A percentile compares a stretch with the other conserved stretches of the same genome.
Evolutionary conservation across 2,888 invertebrate genomes (phyloP).

Genomic region (Caenorhabditis drosophilae): DNA sequence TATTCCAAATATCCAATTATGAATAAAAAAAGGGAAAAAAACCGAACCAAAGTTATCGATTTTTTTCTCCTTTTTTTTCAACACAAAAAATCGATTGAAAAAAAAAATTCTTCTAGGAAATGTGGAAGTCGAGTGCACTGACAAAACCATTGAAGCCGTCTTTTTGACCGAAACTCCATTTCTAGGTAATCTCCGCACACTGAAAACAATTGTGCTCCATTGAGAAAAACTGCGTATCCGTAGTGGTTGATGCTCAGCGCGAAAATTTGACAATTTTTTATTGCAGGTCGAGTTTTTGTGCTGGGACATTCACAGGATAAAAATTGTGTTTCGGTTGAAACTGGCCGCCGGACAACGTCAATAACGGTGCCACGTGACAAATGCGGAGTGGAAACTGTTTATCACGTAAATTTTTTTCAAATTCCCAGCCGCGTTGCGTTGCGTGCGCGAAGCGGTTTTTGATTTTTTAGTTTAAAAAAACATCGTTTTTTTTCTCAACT

Average conservation of each 20-base stretch:
- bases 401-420: conserved; percentile 48
- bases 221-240: too few relatives aligned
- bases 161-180: conserved; percentile 63
- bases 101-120: conserved; percentile 65
- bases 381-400: conserved; percentile 65
- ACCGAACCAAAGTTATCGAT: too few relatives aligned
- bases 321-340: conserved; percentile 62
- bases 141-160: conserved; percentile 66
- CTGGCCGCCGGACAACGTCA: conserved; percentile 60
- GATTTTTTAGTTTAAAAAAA: too few relatives aligned
- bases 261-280: conserved; percentile 7
- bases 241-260: too few relatives aligned
- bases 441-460: too few relatives aligned
- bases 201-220: too few relatives aligned
- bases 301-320: conserved; percentile 66
- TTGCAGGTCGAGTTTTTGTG: conserved; percentile 64
- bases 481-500: too few relatives aligned
- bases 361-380: conserved; percentile 59
- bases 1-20: too few relatives aligned
- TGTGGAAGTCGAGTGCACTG: conserved; percentile 68
- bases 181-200: conserved; percentile 39
- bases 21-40: too few relatives aligned
- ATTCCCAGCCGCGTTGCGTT: too few relatives aligned
- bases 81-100: too few relatives aligned
- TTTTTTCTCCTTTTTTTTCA: too few relatives aligned